These are phyloP conservation scores for Andinoacara biseriatus DNA, from an alignment of 2,113 vertebrate species.

Conservation along the genomic window DNA sequence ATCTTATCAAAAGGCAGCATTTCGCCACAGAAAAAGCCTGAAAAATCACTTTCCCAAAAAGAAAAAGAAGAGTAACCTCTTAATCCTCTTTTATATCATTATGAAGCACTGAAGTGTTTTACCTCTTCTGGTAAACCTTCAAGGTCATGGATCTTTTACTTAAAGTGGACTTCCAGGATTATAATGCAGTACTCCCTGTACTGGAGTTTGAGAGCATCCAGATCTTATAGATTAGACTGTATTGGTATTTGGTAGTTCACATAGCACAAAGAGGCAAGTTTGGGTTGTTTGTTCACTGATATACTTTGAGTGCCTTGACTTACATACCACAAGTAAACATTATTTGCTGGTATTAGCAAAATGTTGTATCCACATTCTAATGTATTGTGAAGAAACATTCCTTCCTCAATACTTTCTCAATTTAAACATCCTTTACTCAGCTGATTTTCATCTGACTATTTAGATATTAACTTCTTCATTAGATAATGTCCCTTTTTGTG, in stretches of 20 bases:
- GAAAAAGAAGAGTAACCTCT: not conserved
- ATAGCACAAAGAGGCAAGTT: not conserved
- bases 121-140: not conserved
- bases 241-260: not conserved
- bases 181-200: not conserved
- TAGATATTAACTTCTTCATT: not conserved
- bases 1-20: not conserved
- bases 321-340: not conserved
- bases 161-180: not conserved
- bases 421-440: too few relatives aligned
- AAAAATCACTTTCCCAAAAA: not conserved
- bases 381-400: not conserved
- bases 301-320: not conserved
- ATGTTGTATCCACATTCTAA: not conserved
- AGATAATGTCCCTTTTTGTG: too few relatives aligned
- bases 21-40: not conserved
- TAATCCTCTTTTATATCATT: conserved; percentile 15
- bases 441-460: not conserved
- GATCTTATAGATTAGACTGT: not conserved
- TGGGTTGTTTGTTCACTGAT: not conserved
- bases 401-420: not conserved
- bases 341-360: not conserved
- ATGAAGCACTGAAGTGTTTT: not conserved
- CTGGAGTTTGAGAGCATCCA: not conserved
- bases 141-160: conserved; percentile 4